Percentiles rank a stretch among this genome's conserved stretches.
These are phyloP conservation scores for Aplysia californica DNA, from an alignment of 1,140 invertebrate species.

Conservation along the genomic window DNA sequence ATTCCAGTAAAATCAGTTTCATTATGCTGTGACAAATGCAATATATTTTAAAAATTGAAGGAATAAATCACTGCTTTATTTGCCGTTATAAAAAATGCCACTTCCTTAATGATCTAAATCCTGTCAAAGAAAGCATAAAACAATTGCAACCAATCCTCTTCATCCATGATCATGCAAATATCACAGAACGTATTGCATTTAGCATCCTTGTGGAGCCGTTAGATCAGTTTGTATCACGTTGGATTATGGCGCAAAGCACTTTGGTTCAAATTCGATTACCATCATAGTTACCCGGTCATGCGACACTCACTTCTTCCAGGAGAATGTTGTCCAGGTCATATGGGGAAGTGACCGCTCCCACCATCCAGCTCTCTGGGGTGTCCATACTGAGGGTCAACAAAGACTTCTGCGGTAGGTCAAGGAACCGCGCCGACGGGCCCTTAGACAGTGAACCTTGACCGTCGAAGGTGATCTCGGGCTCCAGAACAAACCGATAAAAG, in stretches of 20 bases:
- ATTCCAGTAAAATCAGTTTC: not conserved
- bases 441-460: conserved; percentile 42
- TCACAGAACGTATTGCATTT: no score
- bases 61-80: not conserved
- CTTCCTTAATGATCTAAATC: no score
- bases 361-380: conserved; percentile 98
- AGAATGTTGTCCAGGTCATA: conserved; percentile 99
- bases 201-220: no score
- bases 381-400: conserved; percentile 95
- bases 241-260: no score
- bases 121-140: no score
- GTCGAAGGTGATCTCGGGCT: conserved; percentile 78
- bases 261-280: no score
- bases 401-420: conserved; percentile 88
- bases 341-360: conserved; percentile 92
- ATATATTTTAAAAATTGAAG: not conserved
- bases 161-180: no score
- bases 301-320: conserved; percentile 68
- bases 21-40: not conserved
- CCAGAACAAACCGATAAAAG: conserved; percentile 96
- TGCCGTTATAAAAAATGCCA: no score
- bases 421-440: conserved; percentile 86
- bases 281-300: no score
- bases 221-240: no score
- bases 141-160: no score